These are phyloP conservation scores for Heliornis fulica DNA, from an alignment of 2,113 vertebrate species.

Conservation along the genomic window DNA sequence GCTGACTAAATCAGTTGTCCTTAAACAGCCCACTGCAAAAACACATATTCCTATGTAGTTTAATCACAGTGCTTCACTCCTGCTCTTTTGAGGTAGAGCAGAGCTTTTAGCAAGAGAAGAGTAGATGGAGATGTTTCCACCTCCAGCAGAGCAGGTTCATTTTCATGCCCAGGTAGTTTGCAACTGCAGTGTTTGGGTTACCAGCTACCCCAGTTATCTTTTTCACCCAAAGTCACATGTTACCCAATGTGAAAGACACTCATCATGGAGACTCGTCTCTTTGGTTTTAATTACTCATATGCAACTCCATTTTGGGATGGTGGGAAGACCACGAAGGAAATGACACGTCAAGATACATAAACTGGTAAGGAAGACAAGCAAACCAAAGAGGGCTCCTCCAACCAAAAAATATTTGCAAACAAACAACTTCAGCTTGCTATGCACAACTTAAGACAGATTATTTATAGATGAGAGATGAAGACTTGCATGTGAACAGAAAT, in stretches of 20 bases:
- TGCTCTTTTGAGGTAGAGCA: not conserved
- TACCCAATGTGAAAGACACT: not conserved
- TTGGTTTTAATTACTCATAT: constrained; percentile 2
- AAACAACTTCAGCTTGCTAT: not conserved
- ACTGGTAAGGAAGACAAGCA: not conserved
- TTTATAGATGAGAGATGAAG: constrained; percentile 6
- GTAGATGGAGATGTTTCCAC: not conserved
- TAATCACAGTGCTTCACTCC: not conserved
- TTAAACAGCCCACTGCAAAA: not conserved
- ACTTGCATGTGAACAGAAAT: not conserved
- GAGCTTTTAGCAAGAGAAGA: not conserved
- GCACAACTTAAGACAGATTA: not conserved
- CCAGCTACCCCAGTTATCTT: not conserved
- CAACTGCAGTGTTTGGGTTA: not conserved
- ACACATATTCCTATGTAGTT: not conserved
- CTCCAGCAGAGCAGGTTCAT: not conserved
- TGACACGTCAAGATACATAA: constrained; percentile 21
- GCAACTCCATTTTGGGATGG: not conserved
- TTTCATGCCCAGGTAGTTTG: not conserved
- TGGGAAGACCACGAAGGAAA: not conserved
- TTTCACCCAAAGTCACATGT: not conserved
- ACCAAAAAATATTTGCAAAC: not conserved
- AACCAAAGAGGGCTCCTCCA: not conserved
- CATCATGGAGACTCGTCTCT: not conserved
- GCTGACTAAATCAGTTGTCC: not conserved